Evolutionary conservation across 64 coral and sea anemone species (phyloP), one percentile per base, ranked within the genome.

Genomic region (Montipora capricornis): DNA sequence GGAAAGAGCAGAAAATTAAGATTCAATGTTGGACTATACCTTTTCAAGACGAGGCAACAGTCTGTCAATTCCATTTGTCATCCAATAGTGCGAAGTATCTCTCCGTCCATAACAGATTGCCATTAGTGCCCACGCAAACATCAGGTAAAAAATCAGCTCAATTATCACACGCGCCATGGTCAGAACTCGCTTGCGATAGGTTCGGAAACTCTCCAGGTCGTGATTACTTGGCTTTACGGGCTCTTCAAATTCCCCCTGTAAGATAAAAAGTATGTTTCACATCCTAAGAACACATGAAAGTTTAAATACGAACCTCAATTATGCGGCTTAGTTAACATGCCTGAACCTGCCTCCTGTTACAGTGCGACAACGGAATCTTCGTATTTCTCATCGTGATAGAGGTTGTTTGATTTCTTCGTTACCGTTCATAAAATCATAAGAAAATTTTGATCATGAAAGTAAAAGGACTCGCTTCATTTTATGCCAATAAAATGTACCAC

Each of bases 91-190:
- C 47, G 90, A 87, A 83, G 81, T 89, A 45, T 95, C 84, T 17
- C 89, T 89, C 26, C 93, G 81, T 19, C 96, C 96, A 52, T 98
- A 98, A 7, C 90, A 94, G 13, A 98, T 79, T 46, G 92, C 84
- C 84, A 98, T 66, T n/a, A 98, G 80, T 90, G 94, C 91, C 96
- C 96, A 98, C 14, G 83, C 96, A 84, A 98, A 97, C 22, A 45
- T 91, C 16, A 97, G 49, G 49, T 98, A 98, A 68, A 98, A 98
- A 19, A 87, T 88, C 22, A 92, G 83, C 74, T 98, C 96, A 49
- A 98, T 49, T 13, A 87, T 68, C 6, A 85, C 91, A 19, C 93
- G 93, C 3, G 96, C 93, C 96, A 98, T 98, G n/a, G 74, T 77
- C 59, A 98, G 61, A 13, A 98, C 96, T 80, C 96, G 73, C 16